Evolutionary conservation across 2,797 vertebrate genomes (phyloP), one percentile per base, ranked within the genome.

Genomic region (Bucorvus abyssinicus): DNA sequence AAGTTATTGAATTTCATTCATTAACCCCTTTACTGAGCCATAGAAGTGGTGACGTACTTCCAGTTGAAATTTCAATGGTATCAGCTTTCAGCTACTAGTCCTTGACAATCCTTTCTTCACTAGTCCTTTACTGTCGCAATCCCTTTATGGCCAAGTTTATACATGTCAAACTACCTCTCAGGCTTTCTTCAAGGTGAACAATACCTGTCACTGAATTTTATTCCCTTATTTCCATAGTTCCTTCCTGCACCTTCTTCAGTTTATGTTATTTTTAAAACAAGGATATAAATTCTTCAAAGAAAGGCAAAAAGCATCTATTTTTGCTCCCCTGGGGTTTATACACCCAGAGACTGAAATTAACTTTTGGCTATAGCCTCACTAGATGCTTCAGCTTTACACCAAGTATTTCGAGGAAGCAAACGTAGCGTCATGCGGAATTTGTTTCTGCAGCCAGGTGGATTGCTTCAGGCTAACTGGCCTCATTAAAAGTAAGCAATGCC

Each of bases 1-100:
- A 1, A 84, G 78, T 84, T 94, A 93, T 52, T 84, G 85, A 38
- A 96, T 93, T 93, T 91, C 89, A 91, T 65, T 92, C 87, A 92
- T 92, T 91, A 89, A 71, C 10, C 73, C 47, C 42, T 87, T 77
- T 90, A 91, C n/a, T 61, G 79, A 97, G 57, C 64, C 40, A 16
- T 1, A 34, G 49, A 93, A 90, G 34, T 57, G 19, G 75, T 75
- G 49, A 79, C 20, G 77, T 50, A 47, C 67, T 92, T 96, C 49
- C 74, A 91, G 61, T 0, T 80, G 47, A 32, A 89, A 90, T 89
- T 95, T 90, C 93, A 92, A 10, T 68, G n/a, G 50, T 55, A 80
- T 82, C 80, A 90, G 71, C 57, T 95, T 94, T 91, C 45, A 71
- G 8, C 36, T 63, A 19, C 74, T 53, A 94, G 90, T 70, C 78